These are phyloP conservation scores for Stenichneumon culpator DNA, from an alignment of 2,888 invertebrate species.

Conservation along the genomic window DNA sequence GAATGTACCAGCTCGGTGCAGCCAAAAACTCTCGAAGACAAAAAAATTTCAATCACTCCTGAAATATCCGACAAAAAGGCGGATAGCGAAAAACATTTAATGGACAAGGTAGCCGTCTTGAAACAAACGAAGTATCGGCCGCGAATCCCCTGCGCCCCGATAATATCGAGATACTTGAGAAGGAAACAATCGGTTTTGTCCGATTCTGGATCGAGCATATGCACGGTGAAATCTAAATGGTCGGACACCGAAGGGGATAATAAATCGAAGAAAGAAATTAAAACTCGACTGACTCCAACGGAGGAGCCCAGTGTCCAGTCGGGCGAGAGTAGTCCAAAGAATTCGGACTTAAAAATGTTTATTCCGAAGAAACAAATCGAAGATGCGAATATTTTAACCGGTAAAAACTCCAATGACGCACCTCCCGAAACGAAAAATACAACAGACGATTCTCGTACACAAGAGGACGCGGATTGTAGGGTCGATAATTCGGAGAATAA, in stretches of 20 bases:
- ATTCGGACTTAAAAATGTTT: neutral
- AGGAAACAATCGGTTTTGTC: constrained; percentile 37
- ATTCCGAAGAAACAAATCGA: neutral
- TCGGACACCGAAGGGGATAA: neutral
- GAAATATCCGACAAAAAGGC: neutral
- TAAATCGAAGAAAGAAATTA: neutral
- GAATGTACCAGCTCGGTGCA: neutral
- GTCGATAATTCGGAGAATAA: constrained; percentile 5
- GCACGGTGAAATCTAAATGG: constrained; percentile 7
- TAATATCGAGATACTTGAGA: constrained; percentile 60
- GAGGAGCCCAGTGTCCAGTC: neutral
- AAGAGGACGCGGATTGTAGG: neutral
- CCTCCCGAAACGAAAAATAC: neutral
- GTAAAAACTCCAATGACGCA: neutral
- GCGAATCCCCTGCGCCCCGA: constrained; percentile 52
- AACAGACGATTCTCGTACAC: neutral
- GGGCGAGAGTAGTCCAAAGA: constrained; percentile 2
- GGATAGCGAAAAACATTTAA: neutral
- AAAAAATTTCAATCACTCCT: neutral
- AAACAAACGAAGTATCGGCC: constrained; percentile 48
- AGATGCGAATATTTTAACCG: neutral
- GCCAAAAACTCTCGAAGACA: neutral
- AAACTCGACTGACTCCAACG: neutral
- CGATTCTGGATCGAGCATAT: constrained; percentile 38
- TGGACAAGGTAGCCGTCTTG: constrained; percentile 5